Conservation (phyloP, 1,140 invertebrate genomes). For the Magallana gigas region DNA sequence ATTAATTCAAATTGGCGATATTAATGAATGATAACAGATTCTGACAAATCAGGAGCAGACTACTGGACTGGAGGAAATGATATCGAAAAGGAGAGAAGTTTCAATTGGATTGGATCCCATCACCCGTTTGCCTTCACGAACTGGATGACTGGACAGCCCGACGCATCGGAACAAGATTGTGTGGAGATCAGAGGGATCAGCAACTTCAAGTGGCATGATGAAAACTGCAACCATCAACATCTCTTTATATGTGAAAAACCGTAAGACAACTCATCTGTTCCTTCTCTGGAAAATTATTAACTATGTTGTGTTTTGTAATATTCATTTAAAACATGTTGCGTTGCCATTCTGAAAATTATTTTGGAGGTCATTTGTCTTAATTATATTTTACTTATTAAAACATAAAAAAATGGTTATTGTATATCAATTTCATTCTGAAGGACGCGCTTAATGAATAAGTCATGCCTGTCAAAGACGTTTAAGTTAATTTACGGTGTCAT, state of each 20-base stretch:
- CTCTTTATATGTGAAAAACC: conserved; percentile 12
- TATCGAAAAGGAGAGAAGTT: not conserved
- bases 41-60: conserved; percentile 11
- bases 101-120: conserved; percentile 15
- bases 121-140: not conserved
- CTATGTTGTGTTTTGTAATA: too few species aligned
- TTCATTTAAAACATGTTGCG: too few species aligned
- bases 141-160: conserved; percentile 27
- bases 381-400: too few species aligned
- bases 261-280: not conserved
- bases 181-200: conserved; percentile 7
- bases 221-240: not conserved
- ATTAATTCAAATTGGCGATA: too few species aligned
- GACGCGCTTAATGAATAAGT: too few species aligned
- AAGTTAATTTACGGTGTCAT: too few species aligned
- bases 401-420: too few species aligned
- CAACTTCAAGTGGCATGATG: conserved; percentile 31
- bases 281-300: too few species aligned
- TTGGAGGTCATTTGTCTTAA: too few species aligned
- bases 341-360: too few species aligned
- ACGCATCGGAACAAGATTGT: conserved; percentile 19
- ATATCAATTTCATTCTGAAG: too few species aligned
- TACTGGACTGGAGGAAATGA: conserved; percentile 31
- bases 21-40: not conserved
- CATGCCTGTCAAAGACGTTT: too few species aligned